phyloP scores from a whole-genome alignment of 2,797 vertebrate genomes.

The Notolabrus celidotus region DNA sequence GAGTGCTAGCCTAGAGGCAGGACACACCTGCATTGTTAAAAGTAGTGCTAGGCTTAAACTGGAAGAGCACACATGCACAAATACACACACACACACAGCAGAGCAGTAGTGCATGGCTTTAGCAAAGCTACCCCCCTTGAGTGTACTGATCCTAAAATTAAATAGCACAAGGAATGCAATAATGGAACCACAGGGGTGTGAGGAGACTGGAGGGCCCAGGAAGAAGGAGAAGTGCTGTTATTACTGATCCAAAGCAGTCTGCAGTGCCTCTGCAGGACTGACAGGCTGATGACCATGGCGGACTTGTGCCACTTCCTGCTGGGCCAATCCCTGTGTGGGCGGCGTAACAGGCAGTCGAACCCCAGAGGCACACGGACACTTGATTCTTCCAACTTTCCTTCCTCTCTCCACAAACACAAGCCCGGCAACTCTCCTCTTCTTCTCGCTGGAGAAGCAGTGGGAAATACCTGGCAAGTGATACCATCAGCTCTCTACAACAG shows the following conservation, averaged over 20 bases:
- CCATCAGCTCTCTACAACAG: constrained; percentile 75
- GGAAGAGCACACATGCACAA: constrained; percentile 4
- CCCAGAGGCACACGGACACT: constrained; percentile 44
- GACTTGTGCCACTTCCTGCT: constrained; percentile 64
- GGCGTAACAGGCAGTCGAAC: constrained; percentile 23
- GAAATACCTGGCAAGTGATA: constrained; percentile 81
- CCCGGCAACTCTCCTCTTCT: constrained; percentile 60
- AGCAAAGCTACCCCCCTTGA: constrained; percentile 46
- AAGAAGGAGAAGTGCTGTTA: constrained; percentile 36
- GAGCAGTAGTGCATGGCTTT: constrained; percentile 28
- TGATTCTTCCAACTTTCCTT: constrained; percentile 53
- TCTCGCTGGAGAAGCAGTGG: constrained; percentile 65
- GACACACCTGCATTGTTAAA: constrained; percentile 79
- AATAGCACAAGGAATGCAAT: constrained; percentile 80
- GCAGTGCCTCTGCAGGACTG: constrained; percentile 20
- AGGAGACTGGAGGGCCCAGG: constrained; percentile 40
- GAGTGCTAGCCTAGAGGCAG: constrained; percentile 47
- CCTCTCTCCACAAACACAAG: constrained; percentile 37
- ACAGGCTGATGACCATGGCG: constrained; percentile 52
- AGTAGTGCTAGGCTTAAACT: constrained; percentile 43
- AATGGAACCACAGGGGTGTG: constrained; percentile 68
- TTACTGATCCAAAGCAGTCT: constrained; percentile 49
- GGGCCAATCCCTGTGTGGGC: constrained; percentile 23
- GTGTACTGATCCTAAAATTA: constrained; percentile 76
- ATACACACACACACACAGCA: constrained; percentile 4